Percentiles rank a stretch among this genome's conserved stretches.
Evolutionary conservation across 2,113 vertebrate genomes (phyloP).

Genomic region (Lethenteron reissneri): DNA sequence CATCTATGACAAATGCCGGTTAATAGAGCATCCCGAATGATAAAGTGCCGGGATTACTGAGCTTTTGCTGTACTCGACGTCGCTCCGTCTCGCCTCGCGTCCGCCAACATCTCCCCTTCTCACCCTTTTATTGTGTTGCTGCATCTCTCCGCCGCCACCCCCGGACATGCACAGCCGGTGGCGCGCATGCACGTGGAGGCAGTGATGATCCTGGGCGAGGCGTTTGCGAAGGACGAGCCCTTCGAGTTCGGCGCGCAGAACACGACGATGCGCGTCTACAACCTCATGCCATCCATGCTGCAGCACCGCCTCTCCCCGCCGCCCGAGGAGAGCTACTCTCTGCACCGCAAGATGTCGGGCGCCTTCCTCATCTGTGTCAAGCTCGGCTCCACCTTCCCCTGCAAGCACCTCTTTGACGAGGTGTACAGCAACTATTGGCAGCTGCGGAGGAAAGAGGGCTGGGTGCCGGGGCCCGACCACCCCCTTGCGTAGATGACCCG

Average conservation of each 20-base stretch:
- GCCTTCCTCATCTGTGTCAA: slow-evolving; percentile 96
- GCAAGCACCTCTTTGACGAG: slow-evolving; percentile 58
- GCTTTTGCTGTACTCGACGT: too few relatives aligned
- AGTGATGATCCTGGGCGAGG: slow-evolving; percentile 87
- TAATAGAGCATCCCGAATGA: too few relatives aligned
- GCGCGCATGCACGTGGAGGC: slow-evolving; percentile 67
- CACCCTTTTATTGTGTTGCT: background rate
- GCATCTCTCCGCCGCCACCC: background rate
- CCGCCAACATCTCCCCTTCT: background rate
- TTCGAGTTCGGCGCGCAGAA: slow-evolving; percentile 66
- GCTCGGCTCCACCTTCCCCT: slow-evolving; percentile 50
- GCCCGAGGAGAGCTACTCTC: slow-evolving; percentile 80
- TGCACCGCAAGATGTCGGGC: slow-evolving; percentile 92
- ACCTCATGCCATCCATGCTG: slow-evolving; percentile 78
- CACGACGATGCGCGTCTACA: slow-evolving; percentile 79
- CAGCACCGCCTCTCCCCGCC: slow-evolving; percentile 71
- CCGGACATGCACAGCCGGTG: slow-evolving; percentile 39
- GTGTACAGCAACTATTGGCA: slow-evolving; percentile 49
- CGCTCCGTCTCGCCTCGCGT: too few relatives aligned
- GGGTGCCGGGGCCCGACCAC: too few relatives aligned
- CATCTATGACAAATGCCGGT: too few relatives aligned
- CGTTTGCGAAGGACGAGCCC: slow-evolving; percentile 43
- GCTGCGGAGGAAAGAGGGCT: too few relatives aligned
- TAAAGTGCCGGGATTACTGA: too few relatives aligned
- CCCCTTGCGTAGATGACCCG: too few relatives aligned